phyloP scores from a whole-genome alignment of 1,140 invertebrate species.

The Psilanteris sp. region DNA sequence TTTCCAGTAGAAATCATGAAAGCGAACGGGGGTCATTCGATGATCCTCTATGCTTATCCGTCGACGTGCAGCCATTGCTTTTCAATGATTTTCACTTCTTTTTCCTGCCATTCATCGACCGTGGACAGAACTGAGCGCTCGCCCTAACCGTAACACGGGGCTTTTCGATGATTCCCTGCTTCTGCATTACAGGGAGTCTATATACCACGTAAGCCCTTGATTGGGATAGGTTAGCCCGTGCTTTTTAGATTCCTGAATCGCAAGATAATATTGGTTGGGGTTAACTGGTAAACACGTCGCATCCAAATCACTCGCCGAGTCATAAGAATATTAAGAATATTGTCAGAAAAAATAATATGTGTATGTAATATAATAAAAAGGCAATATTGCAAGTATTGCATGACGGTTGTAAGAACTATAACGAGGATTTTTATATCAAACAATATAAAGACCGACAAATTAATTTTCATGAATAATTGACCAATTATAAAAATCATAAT shows the following conservation, averaged over 20 bases:
- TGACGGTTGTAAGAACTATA: too few species aligned
- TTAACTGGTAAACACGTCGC: slow-evolving; percentile 39
- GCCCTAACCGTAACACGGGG: slow-evolving; percentile 59
- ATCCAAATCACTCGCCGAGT: slow-evolving; percentile 50
- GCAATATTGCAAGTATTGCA: too few species aligned
- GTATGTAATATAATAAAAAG: too few species aligned
- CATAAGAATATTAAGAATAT: slow-evolving; percentile 29
- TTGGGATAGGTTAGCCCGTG: slow-evolving; percentile 74
- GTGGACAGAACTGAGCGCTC: slow-evolving; percentile 67
- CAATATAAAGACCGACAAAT: too few species aligned
- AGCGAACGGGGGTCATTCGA: slow-evolving; percentile 77
- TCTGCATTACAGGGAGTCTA: slow-evolving; percentile 64
- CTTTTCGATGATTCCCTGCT: slow-evolving; percentile 77
- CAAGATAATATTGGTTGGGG: slow-evolving; percentile 57
- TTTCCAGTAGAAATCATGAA: slow-evolving; percentile 80
- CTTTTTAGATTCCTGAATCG: slow-evolving; percentile 59
- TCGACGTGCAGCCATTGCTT: slow-evolving; percentile 73
- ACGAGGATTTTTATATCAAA: too few species aligned
- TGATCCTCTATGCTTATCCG: slow-evolving; percentile 73
- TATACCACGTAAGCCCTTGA: slow-evolving; percentile 64
- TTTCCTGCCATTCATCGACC: slow-evolving; percentile 78
- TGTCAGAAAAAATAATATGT: too few species aligned
- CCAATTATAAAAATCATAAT: too few species aligned
- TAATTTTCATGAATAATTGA: too few species aligned
- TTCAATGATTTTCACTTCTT: slow-evolving; percentile 79